phyloP scores from a whole-genome alignment of 2,888 invertebrate genomes.

The Eustalomyia histrio region DNA sequence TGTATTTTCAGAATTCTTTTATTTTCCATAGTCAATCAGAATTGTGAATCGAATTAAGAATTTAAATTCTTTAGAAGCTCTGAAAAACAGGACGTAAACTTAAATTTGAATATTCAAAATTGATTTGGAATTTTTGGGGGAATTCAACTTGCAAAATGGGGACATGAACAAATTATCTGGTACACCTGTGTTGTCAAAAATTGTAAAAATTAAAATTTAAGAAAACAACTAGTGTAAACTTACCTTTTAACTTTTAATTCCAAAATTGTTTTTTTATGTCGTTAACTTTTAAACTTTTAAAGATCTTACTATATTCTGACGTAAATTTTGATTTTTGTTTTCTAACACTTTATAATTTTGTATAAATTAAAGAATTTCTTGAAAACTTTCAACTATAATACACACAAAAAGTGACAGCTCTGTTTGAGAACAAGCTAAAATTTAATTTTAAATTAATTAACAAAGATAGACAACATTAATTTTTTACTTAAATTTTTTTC shows the following conservation, averaged over 20 bases:
- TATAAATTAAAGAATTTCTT: conserved; percentile 1
- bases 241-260: background rate
- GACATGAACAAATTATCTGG: too few species aligned
- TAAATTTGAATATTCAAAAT: too few species aligned
- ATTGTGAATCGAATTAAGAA: too few species aligned
- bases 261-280: background rate
- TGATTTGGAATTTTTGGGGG: too few species aligned
- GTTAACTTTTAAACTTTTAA: background rate
- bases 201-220: too few species aligned
- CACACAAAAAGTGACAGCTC: background rate
- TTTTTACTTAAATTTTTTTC: background rate
- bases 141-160: too few species aligned
- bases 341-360: background rate
- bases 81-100: too few species aligned
- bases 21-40: too few species aligned
- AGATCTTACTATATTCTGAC: background rate
- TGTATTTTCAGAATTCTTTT: too few species aligned
- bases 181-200: too few species aligned
- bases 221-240: background rate
- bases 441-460: background rate
- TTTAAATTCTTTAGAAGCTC: too few species aligned
- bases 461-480: background rate
- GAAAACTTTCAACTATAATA: background rate
- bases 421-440: background rate
- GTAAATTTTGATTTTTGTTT: background rate